phyloP scores from a whole-genome alignment of 2,888 invertebrate genomes.

The Rhopalosiphum nymphaeae region DNA sequence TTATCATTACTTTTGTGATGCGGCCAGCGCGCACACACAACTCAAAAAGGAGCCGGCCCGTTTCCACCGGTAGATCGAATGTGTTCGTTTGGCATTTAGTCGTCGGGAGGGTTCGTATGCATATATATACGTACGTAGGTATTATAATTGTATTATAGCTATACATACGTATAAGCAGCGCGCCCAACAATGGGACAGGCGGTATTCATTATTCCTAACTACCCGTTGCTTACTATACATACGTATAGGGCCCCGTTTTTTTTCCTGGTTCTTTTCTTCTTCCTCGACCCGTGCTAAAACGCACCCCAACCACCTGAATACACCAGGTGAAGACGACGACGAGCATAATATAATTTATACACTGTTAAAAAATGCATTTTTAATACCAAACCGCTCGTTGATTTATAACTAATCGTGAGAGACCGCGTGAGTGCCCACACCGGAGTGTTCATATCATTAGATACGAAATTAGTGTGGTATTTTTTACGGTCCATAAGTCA shows the following conservation, averaged over 20 bases:
- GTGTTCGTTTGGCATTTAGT: slow-evolving; percentile 19
- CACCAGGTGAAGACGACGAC: slow-evolving; percentile 53
- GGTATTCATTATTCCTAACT: slow-evolving; percentile 44
- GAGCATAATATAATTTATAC: slow-evolving; percentile 18
- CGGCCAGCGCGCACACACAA: background rate
- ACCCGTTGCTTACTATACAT: background rate
- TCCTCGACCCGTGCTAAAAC: slow-evolving; percentile 49
- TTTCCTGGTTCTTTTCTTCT: slow-evolving; percentile 8
- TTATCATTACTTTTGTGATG: slow-evolving; percentile 31
- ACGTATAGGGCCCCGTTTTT: slow-evolving; percentile 6
- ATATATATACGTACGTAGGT: background rate
- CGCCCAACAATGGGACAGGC: slow-evolving; percentile 35
- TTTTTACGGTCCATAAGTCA: slow-evolving; percentile 64
- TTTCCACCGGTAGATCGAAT: slow-evolving; percentile 17
- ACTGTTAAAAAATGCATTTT: slow-evolving; percentile 54
- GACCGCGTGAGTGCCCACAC: background rate
- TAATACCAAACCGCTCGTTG: slow-evolving; percentile 48
- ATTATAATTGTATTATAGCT: background rate
- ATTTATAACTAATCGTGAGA: slow-evolving; percentile 54
- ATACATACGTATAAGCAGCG: background rate
- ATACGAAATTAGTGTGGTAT: slow-evolving; percentile 59
- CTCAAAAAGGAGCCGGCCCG: slow-evolving; percentile 39
- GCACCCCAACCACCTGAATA: slow-evolving; percentile 45
- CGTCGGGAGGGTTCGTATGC: slow-evolving; percentile 27
- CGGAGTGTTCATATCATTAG: slow-evolving; percentile 50